These are phyloP conservation scores for Pitangus sulphuratus DNA, from an alignment of 2,797 vertebrate species.

Conservation along the genomic window DNA sequence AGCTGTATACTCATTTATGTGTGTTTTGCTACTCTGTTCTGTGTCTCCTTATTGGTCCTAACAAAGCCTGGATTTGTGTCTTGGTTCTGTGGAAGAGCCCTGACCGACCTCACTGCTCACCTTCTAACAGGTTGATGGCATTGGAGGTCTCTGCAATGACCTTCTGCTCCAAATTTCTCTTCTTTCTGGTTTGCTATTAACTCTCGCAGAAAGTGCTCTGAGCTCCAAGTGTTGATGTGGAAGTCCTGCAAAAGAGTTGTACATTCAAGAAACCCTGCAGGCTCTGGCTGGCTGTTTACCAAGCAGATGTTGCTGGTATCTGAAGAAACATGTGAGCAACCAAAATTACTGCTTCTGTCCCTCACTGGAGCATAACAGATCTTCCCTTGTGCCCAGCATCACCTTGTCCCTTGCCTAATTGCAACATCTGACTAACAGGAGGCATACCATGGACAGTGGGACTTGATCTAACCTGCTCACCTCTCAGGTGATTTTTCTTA, in stretches of 20 bases:
- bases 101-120: not conserved
- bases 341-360: not conserved
- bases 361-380: not conserved
- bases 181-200: not conserved
- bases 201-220: not conserved
- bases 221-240: not conserved
- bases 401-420: not conserved
- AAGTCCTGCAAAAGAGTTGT: not conserved
- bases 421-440: not conserved
- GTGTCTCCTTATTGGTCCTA: not conserved
- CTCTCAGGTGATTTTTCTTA: not conserved
- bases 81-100: not conserved
- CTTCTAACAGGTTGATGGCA: not conserved
- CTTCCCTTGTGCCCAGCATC: not conserved
- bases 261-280: not conserved
- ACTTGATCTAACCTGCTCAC: not conserved
- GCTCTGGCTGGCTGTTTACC: not conserved
- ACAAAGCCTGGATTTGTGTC: not conserved
- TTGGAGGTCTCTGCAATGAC: not conserved
- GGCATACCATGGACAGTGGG: not conserved
- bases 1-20: not conserved
- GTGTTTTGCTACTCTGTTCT: not conserved
- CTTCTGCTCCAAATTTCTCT: not conserved
- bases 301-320: not conserved
- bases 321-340: not conserved